Percentiles rank a stretch among this genome's conserved stretches.
Evolutionary conservation across 2,888 invertebrate species (phyloP).

Genomic region (Tiliacea citrago): DNA sequence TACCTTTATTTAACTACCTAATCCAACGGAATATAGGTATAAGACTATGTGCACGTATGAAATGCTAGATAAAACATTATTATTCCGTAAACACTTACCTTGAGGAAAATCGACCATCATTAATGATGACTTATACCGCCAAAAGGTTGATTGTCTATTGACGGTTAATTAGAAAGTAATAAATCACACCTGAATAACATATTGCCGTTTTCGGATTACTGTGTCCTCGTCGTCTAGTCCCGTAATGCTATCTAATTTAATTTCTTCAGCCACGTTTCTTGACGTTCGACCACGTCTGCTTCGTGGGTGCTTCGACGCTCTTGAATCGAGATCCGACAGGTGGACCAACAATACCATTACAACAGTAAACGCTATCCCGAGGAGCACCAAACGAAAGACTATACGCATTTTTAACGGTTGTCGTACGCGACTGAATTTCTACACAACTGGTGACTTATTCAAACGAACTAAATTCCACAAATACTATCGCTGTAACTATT

Average conservation of each 20-base stretch:
- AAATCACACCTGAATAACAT: slow-evolving; percentile 64
- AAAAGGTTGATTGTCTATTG: not conserved
- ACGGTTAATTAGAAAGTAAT: slow-evolving; percentile 2
- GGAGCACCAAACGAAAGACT: slow-evolving; percentile 69
- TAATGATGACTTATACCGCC: not conserved
- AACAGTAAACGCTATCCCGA: slow-evolving; percentile 67
- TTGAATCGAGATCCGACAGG: slow-evolving; percentile 65
- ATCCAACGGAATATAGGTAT: no score
- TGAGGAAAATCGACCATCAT: not conserved
- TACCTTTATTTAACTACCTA: no score
- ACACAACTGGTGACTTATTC: not conserved
- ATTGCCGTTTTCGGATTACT: slow-evolving; percentile 45
- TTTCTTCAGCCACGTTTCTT: slow-evolving; percentile 33
- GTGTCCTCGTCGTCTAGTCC: slow-evolving; percentile 38
- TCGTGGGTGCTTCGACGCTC: slow-evolving; percentile 54
- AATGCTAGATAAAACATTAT: not conserved
- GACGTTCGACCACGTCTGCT: slow-evolving; percentile 54
- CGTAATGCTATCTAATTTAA: slow-evolving; percentile 17
- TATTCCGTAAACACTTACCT: not conserved
- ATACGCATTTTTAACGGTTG: slow-evolving; percentile 72
- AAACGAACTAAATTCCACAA: slow-evolving; percentile 1
- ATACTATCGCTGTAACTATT: not conserved
- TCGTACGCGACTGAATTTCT: not conserved
- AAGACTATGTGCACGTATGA: not conserved
- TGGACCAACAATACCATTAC: slow-evolving; percentile 71